A percentile compares a stretch with the other conserved stretches of the same genome.
phyloP scores from a whole-genome alignment of 2,113 vertebrate genomes.

The Paramisgurnus dabryanus region DNA sequence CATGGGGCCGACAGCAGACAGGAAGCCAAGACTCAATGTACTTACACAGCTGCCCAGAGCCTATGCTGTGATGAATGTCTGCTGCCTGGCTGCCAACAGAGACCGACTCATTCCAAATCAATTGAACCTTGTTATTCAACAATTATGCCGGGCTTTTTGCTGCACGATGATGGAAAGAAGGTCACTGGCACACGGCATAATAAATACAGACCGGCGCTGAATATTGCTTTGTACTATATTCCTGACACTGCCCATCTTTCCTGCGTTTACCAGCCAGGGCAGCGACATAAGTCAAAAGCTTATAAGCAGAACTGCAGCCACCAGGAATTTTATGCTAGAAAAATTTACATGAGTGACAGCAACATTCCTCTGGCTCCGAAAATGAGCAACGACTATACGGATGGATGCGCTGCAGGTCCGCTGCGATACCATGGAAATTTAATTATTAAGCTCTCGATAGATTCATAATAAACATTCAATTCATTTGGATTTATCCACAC shows the following conservation, averaged over 20 bases:
- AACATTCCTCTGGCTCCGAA: slow-evolving; percentile 6
- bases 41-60: slow-evolving; percentile 23
- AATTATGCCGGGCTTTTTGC: slow-evolving; percentile 45
- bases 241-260: slow-evolving; percentile 54
- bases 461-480: slow-evolving; percentile 45
- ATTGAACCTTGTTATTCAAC: slow-evolving; percentile 61
- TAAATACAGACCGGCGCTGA: slow-evolving; percentile 50
- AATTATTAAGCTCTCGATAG: slow-evolving; percentile 37
- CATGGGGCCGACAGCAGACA: slow-evolving; percentile 23
- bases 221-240: slow-evolving; percentile 49
- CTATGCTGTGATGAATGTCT: slow-evolving; percentile 52
- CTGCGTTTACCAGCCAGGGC: slow-evolving; percentile 39
- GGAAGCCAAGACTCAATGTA: slow-evolving; percentile 24
- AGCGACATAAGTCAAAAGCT: slow-evolving; percentile 38
- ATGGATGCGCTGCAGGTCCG: slow-evolving; percentile 17
- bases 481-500: slow-evolving; percentile 38
- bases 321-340: not conserved
- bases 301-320: not conserved
- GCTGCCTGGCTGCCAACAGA: slow-evolving; percentile 52
- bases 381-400: not conserved
- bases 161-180: slow-evolving; percentile 46
- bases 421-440: slow-evolving; percentile 21
- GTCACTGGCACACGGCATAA: slow-evolving; percentile 47
- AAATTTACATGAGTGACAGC: slow-evolving; percentile 18
- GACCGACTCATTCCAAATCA: slow-evolving; percentile 57